A percentile compares a stretch with the other conserved stretches of the same genome.
These are phyloP conservation scores for Anolis sagrei DNA, from an alignment of 2,113 vertebrate species.

Conservation along the genomic window DNA sequence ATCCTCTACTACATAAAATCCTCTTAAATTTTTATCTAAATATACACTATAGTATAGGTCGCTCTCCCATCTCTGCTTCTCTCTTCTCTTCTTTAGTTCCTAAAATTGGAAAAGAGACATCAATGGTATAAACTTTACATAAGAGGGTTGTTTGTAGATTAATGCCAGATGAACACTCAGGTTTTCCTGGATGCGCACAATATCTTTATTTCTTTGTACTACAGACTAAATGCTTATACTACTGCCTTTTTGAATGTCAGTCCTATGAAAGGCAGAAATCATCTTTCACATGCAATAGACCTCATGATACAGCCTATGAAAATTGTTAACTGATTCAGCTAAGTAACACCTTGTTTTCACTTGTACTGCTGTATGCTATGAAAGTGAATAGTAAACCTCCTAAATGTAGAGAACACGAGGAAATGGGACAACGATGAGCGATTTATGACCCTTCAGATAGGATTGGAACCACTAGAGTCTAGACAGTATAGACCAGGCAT, in stretches of 20 bases:
- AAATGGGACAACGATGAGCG: background rate
- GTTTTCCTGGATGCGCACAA: background rate
- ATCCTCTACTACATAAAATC: background rate
- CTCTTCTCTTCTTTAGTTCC: background rate
- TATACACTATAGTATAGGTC: background rate
- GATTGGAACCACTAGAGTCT: background rate
- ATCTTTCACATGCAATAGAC: background rate
- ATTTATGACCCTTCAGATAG: background rate
- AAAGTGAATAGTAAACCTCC: background rate
- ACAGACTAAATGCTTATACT: slow-evolving; percentile 3
- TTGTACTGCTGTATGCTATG: background rate
- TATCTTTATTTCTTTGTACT: background rate
- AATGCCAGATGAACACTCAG: background rate
- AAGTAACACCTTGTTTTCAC: background rate
- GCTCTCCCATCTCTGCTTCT: background rate
- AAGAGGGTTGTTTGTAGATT: background rate
- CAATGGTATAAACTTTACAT: background rate
- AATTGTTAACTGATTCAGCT: background rate
- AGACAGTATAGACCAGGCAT: too few species aligned
- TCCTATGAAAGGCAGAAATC: background rate
- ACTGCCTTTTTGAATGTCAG: background rate
- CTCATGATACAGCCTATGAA: background rate
- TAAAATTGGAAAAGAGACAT: background rate
- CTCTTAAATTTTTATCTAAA: slow-evolving; percentile 4
- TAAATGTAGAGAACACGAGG: background rate